Conservation (phyloP, 2,113 vertebrate genomes). For the Macquaria ambigua region DNA sequence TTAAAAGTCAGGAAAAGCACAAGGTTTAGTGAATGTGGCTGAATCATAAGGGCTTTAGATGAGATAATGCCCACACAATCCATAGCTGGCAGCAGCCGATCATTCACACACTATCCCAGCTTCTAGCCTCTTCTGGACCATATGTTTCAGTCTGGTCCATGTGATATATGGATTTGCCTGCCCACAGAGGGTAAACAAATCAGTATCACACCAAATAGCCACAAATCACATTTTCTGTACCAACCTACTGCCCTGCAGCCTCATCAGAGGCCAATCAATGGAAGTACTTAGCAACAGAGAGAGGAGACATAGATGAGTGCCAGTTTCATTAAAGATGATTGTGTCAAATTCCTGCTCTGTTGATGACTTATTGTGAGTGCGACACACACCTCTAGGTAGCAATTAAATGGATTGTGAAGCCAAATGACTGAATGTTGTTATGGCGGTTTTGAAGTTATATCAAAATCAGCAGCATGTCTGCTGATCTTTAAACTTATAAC, state of each 20-base stretch:
- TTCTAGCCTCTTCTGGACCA: conserved; percentile 47
- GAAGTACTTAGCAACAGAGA: conserved; percentile 54
- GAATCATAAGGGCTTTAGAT: conserved; percentile 55
- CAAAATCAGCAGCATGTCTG: conserved; percentile 39
- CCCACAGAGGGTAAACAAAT: conserved; percentile 72
- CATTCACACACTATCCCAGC: conserved; percentile 57
- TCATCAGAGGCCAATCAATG: conserved; percentile 74
- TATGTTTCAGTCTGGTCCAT: conserved; percentile 67
- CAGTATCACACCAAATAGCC: conserved; percentile 55
- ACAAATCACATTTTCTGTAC: conserved; percentile 67
- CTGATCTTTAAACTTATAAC: conserved; percentile 43
- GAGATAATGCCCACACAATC: conserved; percentile 54
- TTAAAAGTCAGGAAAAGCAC: conserved; percentile 32
- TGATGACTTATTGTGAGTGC: conserved; percentile 67
- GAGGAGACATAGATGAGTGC: conserved; percentile 57
- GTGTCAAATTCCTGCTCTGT: conserved; percentile 63
- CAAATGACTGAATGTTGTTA: conserved; percentile 51
- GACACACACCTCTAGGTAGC: conserved; percentile 56
- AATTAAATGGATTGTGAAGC: conserved; percentile 73
- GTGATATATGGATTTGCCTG: conserved; percentile 76
- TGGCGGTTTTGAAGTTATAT: conserved; percentile 47
- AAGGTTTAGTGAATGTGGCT: conserved; percentile 51
- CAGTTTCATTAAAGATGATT: conserved; percentile 69
- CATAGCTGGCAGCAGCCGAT: conserved; percentile 56
- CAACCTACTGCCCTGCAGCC: conserved; percentile 59